Evolutionary conservation across 2,113 vertebrate genomes (phyloP).

Genomic region (Xyrauchen texanus): DNA sequence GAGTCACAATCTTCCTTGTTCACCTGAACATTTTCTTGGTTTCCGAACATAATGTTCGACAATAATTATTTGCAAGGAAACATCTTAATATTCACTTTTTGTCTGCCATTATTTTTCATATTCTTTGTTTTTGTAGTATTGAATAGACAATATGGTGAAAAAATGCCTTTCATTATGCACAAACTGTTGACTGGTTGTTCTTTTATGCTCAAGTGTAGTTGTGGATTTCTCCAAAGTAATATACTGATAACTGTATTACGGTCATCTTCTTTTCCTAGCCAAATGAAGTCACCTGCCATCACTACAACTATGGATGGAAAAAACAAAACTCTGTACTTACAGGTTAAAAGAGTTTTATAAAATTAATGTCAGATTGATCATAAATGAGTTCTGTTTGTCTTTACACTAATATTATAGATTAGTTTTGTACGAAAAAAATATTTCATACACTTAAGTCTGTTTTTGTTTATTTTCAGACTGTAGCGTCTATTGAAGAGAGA

Average conservation of each 20-base stretch:
- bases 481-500: constrained; percentile 91
- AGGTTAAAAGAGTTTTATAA: constrained; percentile 73
- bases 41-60: neutral
- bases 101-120: neutral
- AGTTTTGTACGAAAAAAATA: neutral
- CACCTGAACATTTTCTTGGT: neutral
- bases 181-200: too few relatives aligned
- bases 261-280: constrained; percentile 68
- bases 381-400: neutral
- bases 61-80: neutral
- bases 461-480: constrained; percentile 70
- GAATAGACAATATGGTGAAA: neutral
- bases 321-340: constrained; percentile 95
- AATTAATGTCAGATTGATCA: neutral
- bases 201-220: neutral
- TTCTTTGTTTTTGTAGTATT: neutral
- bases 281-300: constrained; percentile 94
- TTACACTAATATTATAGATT: neutral
- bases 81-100: neutral
- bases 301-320: constrained; percentile 90
- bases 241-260: neutral
- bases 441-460: constrained; percentile 1
- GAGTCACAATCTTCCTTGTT: constrained; percentile 64
- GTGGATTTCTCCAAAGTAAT: neutral
- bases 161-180: too few relatives aligned